A percentile compares a stretch with the other conserved stretches of the same genome.
These are phyloP conservation scores for Tenualosa thibaudeaui DNA, from an alignment of 2,797 vertebrate species.

Conservation along the genomic window DNA sequence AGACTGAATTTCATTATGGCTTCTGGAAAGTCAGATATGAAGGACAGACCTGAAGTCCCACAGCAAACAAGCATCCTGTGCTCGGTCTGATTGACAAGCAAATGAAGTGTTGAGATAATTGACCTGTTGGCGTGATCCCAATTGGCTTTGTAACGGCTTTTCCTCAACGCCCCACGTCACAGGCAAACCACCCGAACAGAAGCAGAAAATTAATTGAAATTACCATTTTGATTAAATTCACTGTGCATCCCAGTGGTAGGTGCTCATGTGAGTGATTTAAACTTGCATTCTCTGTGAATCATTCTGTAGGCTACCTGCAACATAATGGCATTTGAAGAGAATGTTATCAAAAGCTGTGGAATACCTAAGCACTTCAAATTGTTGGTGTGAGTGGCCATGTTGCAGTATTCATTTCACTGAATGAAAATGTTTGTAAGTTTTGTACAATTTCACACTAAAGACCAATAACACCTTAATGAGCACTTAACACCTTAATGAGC, in stretches of 20 bases:
- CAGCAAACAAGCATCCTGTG: no score
- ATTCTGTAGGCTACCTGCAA: not conserved
- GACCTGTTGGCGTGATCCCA: conserved; percentile 21
- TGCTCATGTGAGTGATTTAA: not conserved
- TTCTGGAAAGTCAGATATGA: conserved; percentile 1
- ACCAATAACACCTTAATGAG: not conserved
- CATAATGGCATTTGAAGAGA: not conserved
- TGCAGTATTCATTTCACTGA: not conserved
- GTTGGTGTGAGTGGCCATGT: not conserved
- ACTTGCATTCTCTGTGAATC: not conserved
- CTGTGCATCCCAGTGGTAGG: not conserved
- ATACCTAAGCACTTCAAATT: not conserved
- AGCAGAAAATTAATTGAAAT: conserved; percentile 26
- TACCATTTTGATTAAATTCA: conserved; percentile 26
- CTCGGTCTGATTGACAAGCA: not conserved
- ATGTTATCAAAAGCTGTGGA: not conserved
- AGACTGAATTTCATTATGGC: not conserved
- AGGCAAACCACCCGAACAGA: not conserved
- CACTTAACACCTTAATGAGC: not conserved
- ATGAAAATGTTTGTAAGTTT: not conserved
- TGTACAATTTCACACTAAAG: not conserved
- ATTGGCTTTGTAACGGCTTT: conserved; percentile 2
- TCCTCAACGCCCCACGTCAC: conserved; percentile 14
- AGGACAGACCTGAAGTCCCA: not conserved
- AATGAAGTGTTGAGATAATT: conserved; percentile 19